phyloP scores from a whole-genome alignment of 2,797 vertebrate genomes.

The Craterocephalus amniculus region DNA sequence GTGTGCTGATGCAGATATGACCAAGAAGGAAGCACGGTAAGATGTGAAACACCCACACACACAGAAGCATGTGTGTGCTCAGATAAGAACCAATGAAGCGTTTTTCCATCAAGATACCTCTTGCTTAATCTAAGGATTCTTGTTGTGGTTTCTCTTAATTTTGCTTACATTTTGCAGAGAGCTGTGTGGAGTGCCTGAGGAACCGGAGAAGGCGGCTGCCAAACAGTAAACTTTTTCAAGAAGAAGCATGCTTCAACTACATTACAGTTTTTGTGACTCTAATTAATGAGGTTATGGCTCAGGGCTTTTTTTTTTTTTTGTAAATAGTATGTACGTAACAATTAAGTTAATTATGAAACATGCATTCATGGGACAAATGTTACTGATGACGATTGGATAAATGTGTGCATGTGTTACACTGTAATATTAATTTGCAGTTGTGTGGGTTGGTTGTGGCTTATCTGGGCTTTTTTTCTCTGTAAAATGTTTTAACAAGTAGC shows the following conservation, averaged over 20 bases:
- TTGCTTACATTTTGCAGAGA: slow-evolving; percentile 62
- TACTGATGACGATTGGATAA: background rate
- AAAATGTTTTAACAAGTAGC: background rate
- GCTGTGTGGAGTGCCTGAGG: slow-evolving; percentile 54
- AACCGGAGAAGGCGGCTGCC: background rate
- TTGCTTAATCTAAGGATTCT: background rate
- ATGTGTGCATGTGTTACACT: background rate
- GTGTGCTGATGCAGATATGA: slow-evolving; percentile 73
- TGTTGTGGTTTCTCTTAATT: no score
- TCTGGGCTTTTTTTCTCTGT: slow-evolving; percentile 9
- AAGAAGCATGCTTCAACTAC: background rate
- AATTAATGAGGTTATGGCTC: background rate
- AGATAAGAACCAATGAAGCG: background rate
- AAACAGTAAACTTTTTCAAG: background rate
- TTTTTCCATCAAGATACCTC: background rate
- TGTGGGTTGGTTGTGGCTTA: rapidly evolving
- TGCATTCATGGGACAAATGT: background rate
- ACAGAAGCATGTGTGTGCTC: background rate
- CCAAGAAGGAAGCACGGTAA: slow-evolving; percentile 72
- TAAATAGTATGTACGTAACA: no score
- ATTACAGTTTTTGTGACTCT: background rate
- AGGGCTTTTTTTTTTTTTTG: background rate
- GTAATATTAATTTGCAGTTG: slow-evolving; percentile 2
- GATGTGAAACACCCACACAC: slow-evolving; percentile 7
- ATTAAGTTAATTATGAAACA: background rate